Conservation (phyloP, 2,113 vertebrate species). For the Amphiprion ocellaris region DNA sequence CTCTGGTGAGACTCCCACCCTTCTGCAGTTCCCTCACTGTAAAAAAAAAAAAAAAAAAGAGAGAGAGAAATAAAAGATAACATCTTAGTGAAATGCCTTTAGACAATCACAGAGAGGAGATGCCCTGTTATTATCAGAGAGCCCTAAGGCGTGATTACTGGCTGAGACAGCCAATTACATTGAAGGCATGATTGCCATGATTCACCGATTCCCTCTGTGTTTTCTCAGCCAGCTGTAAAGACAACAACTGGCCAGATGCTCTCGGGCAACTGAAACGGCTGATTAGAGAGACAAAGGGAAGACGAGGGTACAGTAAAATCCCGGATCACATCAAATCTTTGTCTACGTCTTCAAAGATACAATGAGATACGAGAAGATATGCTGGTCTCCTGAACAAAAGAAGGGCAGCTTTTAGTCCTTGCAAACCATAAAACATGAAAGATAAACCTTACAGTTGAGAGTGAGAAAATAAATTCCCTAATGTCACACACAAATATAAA, state of each 20-base stretch:
- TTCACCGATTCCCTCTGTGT: conserved; percentile 49
- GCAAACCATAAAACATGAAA: neutral
- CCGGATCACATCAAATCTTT: conserved; percentile 12
- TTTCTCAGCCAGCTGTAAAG: conserved; percentile 57
- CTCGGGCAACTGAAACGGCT: conserved; percentile 20
- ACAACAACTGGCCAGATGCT: conserved; percentile 61
- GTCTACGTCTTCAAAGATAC: neutral
- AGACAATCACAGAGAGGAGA: conserved; percentile 61
- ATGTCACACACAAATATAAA: neutral
- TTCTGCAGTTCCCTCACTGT: conserved; percentile 19
- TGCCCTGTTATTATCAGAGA: conserved; percentile 57
- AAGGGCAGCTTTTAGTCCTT: neutral
- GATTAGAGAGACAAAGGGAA: conserved; percentile 33
- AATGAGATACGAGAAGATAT: neutral
- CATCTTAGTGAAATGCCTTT: conserved; percentile 54
- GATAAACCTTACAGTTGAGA: neutral
- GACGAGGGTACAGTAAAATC: neutral
- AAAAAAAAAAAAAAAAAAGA: neutral
- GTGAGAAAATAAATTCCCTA: neutral
- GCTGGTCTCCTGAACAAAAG: neutral
- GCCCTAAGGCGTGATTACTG: conserved; percentile 60
- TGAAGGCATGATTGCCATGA: conserved; percentile 62
- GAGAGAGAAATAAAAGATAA: neutral
- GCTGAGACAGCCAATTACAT: conserved; percentile 64
- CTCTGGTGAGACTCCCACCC: conserved; percentile 3